phyloP scores from a whole-genome alignment of 35 echinoderm and acorn worm species.

The Amphiura filiformis region DNA sequence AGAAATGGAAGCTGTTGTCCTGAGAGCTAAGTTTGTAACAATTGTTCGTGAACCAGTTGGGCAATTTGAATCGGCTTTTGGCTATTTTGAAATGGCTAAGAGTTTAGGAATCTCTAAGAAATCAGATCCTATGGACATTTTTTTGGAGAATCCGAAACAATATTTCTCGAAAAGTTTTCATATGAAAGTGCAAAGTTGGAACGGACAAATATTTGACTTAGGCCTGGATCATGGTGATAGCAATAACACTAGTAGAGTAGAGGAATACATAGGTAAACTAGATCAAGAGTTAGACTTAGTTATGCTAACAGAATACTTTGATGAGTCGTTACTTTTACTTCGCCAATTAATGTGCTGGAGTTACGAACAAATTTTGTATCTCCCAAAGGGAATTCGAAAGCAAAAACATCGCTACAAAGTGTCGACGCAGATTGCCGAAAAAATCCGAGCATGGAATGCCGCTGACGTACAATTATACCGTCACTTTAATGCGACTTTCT shows the following conservation, averaged over 20 bases:
- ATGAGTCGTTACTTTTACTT: constrained; percentile 75
- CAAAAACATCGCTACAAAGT: constrained; percentile 16
- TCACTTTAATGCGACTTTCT: constrained; percentile 77
- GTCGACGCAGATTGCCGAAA: constrained; percentile 1
- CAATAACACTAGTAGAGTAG: constrained; percentile 21
- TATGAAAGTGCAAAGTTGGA: constrained; percentile 4
- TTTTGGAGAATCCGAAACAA: constrained; percentile 25
- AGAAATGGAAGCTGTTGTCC: constrained; percentile 65
- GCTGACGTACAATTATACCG: constrained; percentile 71
- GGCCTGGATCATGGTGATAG: constrained; percentile 47
- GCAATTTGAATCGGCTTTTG: constrained; percentile 65
- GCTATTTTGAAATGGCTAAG: constrained; percentile 20
- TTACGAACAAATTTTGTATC: constrained; percentile 76
- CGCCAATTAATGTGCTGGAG: constrained; percentile 78
- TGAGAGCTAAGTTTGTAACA: constrained; percentile 43
- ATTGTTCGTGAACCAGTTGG: constrained; percentile 66
- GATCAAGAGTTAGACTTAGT: constrained; percentile 71
- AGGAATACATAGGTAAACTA: constrained; percentile 41
- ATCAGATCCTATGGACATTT: constrained; percentile 25
- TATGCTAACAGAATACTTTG: constrained; percentile 82
- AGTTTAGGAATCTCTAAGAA: not conserved
- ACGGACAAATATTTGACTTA: constrained; percentile 71
- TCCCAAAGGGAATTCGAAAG: constrained; percentile 37
- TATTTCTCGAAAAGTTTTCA: constrained; percentile 8
- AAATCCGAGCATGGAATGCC: constrained; percentile 60